phyloP scores from a whole-genome alignment of 2,888 invertebrate genomes.

The Lamellibrachia satsuma region DNA sequence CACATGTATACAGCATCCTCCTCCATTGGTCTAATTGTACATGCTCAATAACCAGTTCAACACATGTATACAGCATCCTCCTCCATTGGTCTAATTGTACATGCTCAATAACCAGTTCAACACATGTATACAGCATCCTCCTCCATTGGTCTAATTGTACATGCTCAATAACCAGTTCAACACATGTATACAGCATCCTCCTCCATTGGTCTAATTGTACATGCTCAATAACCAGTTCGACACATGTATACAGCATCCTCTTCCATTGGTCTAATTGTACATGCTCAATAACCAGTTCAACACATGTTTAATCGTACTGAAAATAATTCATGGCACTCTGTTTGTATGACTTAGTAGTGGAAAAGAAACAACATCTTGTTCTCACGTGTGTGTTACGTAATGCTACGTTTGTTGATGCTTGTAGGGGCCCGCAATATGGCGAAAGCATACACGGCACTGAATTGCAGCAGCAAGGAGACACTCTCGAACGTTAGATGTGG shows the following conservation, averaged over 20 bases:
- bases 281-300: background rate
- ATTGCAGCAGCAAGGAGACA: constrained; percentile 65
- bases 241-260: no score
- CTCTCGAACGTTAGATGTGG: constrained; percentile 66
- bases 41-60: background rate
- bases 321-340: background rate
- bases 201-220: background rate
- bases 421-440: constrained; percentile 68
- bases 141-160: background rate
- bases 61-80: no score
- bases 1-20: no score
- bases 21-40: background rate
- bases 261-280: background rate
- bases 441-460: constrained; percentile 66
- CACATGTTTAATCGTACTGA: background rate
- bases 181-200: no score
- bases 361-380: background rate
- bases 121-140: no score
- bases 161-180: background rate
- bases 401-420: constrained; percentile 30
- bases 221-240: background rate
- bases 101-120: background rate
- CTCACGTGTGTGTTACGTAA: background rate
- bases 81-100: background rate
- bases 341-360: background rate